Base-by-base conservation (phyloP, 2,888 invertebrate genomes). In the Eupithecia insigniata region DNA sequence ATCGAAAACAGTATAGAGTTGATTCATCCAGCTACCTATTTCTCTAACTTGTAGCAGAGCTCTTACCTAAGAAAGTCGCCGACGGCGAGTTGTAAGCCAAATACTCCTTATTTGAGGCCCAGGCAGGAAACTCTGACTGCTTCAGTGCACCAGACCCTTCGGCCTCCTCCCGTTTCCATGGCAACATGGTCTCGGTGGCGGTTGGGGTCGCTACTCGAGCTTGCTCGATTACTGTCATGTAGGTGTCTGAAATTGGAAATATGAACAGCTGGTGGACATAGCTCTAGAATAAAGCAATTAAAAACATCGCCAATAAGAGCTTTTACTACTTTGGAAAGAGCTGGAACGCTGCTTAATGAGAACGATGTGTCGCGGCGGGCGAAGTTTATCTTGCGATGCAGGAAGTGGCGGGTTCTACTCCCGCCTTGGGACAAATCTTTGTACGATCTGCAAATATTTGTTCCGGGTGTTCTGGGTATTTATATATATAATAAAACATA, bases 81-180 rank as follows among this genome's bases (percentile, higher is more conserved):
- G 98, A 98, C 3, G 98, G 98, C 68, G 98, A 98, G 88, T 96
- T 97, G 87, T 98, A 98, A 18, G 98, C 97, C 83, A 98, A 94
- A 87, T 99, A 99, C 85, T 99, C 98, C 88, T 98, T 98, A 89
- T 98, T 99, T 46, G 98, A 97, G 62, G 98, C 98, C 99, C 99
- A 99, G 18, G 98, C 96, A 16, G 99, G 99, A 87, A 98, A 98
- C 89, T 99, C 98, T 61, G 97, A 97, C 87, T 97, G 97, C 83
- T 97, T 96, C 68, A 96, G 90, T 80, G 96, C 95, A 81, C 96
- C 94, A 18, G 95, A 95, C 1, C 96, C 96, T 78, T 96, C 96
- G 70, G 96, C 96, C 83, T 97, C 97, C 82, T 97, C 97, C 8
- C 98, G 96, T 93, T 98, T 98, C 98, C 99, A 99, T 68, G 99